Evolutionary conservation across 2,113 vertebrate species (phyloP), one percentile per base, ranked within the genome.

Genomic region (Platysternon megacephalum): DNA sequence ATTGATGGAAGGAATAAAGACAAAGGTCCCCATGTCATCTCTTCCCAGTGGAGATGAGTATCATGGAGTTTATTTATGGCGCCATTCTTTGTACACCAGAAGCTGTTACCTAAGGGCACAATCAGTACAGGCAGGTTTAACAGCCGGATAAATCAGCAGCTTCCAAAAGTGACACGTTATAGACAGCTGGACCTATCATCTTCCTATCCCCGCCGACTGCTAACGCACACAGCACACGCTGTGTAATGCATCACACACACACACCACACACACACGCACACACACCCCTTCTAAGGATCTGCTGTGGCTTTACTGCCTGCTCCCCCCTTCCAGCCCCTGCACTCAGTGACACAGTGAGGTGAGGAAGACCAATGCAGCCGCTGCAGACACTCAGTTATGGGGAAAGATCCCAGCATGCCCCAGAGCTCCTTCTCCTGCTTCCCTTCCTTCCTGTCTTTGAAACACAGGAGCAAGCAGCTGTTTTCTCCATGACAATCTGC

Each of bases 381-480:
- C 19, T 14, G 29, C 58, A 61, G 58, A 61, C 58, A 35, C 29
- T 32, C 58, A 11, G 0, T n/a, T 9, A 3, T 0, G 0, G 80
- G 29, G 85, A 53, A 12, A 14, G 80, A 21, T 0, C 22, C 0
- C 3, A 35, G 9, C 79, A 35, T 82, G 53, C 3, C 1, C 1
- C 1, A 48, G 0, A 0, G 39, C 1, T 2, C 24, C 42, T 28
- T 61, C 9, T 82, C 78, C 82, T 12, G 3, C 1, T 68, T 2
- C 79, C 26, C 80, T 5, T 19, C 29, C 17, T 13, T 8, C 0
- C 0, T 22, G 94, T 95, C 94, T 94, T 95, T 0, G 79, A 93
- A 91, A 44, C 39, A 44, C 86, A 94, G 91, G 79, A 21, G 89
- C 3, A 3, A 94, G 93, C 96, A 97, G 95, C 96, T 96, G 96